Evolutionary conservation across 2,888 invertebrate species (phyloP).

Genomic region (Eristalis arbustorum): DNA sequence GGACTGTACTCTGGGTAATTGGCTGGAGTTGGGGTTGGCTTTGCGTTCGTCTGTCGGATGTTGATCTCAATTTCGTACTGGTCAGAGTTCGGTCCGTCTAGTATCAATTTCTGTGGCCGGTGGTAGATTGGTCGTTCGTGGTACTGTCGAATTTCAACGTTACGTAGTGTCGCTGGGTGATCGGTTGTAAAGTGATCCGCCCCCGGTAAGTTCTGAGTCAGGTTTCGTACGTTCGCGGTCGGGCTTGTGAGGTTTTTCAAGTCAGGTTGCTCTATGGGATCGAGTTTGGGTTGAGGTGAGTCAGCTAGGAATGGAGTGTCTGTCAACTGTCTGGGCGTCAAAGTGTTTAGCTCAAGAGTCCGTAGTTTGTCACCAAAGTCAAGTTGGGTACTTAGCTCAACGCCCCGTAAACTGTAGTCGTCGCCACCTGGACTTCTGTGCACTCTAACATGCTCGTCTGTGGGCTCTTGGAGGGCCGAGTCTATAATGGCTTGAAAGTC

Average conservation of each 20-base stretch:
- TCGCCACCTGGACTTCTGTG: slow-evolving; percentile 21
- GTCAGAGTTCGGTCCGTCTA: slow-evolving; percentile 75
- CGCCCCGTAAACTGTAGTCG: slow-evolving; percentile 6
- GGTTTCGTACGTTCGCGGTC: slow-evolving; percentile 29
- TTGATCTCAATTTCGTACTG: slow-evolving; percentile 80
- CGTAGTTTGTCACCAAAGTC: slow-evolving; percentile 51
- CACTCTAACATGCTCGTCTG: slow-evolving; percentile 42
- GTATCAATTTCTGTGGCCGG: slow-evolving; percentile 76
- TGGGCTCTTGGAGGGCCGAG: slow-evolving; percentile 45
- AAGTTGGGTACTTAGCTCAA: slow-evolving; percentile 31
- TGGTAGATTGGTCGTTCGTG: slow-evolving; percentile 73
- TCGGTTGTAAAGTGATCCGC: slow-evolving; percentile 9
- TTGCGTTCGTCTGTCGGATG: slow-evolving; percentile 78
- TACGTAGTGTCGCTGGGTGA: slow-evolving; percentile 70
- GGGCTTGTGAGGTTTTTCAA: slow-evolving; percentile 46
- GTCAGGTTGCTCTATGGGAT: slow-evolving; percentile 27
- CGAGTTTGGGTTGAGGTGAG: not conserved
- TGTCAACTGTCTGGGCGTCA: slow-evolving; percentile 7
- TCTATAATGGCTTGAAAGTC: slow-evolving; percentile 53
- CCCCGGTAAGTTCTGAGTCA: not conserved
- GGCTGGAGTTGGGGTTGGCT: slow-evolving; percentile 62
- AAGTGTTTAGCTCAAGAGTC: slow-evolving; percentile 17
- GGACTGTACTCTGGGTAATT: slow-evolving; percentile 72
- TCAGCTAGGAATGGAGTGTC: not conserved
- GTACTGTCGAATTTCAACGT: slow-evolving; percentile 75